These are phyloP conservation scores for Watsonalla cultraria DNA, from an alignment of 2,888 invertebrate genomes.

Conservation along the genomic window DNA sequence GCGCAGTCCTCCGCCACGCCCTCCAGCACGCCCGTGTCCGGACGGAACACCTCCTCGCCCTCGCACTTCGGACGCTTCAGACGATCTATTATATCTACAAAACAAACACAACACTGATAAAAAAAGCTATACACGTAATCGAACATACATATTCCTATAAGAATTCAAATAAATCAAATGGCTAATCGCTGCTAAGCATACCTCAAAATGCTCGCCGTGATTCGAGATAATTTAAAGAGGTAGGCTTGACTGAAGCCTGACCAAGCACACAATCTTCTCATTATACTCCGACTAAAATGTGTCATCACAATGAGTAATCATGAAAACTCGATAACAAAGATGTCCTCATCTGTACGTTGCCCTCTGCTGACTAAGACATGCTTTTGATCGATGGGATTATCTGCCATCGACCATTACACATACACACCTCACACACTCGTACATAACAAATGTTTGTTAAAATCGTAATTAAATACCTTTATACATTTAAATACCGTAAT, in stretches of 20 bases:
- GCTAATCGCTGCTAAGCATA: too few species aligned
- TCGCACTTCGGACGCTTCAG: constrained; percentile 84
- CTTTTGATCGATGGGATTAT: neutral
- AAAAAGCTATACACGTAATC: too few species aligned
- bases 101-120: constrained; percentile 15
- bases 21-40: constrained; percentile 85
- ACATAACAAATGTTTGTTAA: too few species aligned
- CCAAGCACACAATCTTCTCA: neutral
- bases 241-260: too few species aligned
- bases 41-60: constrained; percentile 87
- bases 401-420: neutral
- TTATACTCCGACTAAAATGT: constrained; percentile 1
- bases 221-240: too few species aligned
- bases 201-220: too few species aligned
- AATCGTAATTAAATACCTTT: constrained; percentile 81
- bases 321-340: neutral
- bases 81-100: constrained; percentile 90
- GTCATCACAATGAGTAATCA: neutral
- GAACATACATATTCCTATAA: too few species aligned
- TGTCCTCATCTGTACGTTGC: neutral
- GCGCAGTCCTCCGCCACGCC: constrained; percentile 88
- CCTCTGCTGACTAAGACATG: neutral
- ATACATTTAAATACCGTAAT: too few species aligned
- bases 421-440: neutral
- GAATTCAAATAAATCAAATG: too few species aligned